phyloP scores from a whole-genome alignment of 2,113 vertebrate genomes.

The Cyanoliseus patagonus region DNA sequence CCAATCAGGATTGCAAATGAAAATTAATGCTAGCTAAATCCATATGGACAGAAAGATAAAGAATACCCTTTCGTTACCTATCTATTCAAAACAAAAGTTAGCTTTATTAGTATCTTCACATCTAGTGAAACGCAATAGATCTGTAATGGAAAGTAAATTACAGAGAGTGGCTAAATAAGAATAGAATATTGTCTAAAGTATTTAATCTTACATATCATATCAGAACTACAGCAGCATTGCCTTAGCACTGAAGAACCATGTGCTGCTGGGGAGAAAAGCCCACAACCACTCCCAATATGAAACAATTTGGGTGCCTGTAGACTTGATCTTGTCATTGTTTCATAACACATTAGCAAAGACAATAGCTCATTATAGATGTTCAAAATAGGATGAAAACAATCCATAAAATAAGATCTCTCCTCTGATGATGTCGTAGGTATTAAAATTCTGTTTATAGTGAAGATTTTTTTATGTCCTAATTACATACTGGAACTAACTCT shows the following conservation, averaged over 20 bases:
- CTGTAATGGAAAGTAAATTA: slow-evolving; percentile 7
- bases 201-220: neutral
- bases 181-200: neutral
- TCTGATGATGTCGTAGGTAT: slow-evolving; percentile 12
- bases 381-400: slow-evolving; percentile 58
- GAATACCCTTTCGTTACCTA: neutral
- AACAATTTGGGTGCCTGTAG: neutral
- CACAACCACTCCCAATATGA: neutral
- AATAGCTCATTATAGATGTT: slow-evolving; percentile 8
- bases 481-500: slow-evolving; percentile 34
- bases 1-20: neutral
- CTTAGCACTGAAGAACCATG: neutral
- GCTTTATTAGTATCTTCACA: neutral
- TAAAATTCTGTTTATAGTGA: slow-evolving; percentile 57
- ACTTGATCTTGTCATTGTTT: slow-evolving; percentile 18
- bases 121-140: slow-evolving; percentile 11
- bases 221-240: neutral
- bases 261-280: neutral
- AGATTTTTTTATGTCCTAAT: slow-evolving; percentile 50
- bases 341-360: slow-evolving; percentile 12
- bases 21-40: slow-evolving; percentile 38
- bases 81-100: slow-evolving; percentile 2
- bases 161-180: neutral
- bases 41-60: slow-evolving; percentile 14
- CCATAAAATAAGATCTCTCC: slow-evolving; percentile 35